phyloP scores from a whole-genome alignment of 2,888 invertebrate genomes.

The Hypena proboscidalis region DNA sequence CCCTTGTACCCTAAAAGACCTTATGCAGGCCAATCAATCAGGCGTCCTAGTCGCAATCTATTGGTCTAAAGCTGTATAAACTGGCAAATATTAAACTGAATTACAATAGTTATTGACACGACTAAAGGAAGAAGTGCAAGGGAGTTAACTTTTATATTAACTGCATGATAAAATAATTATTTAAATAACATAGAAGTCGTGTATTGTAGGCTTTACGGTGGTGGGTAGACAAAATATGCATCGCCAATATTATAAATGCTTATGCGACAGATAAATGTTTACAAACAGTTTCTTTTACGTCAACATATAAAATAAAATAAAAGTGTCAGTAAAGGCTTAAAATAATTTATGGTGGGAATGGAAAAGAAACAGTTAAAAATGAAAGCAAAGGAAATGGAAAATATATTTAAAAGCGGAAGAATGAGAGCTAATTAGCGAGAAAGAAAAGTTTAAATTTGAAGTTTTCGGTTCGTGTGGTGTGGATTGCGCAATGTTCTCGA shows the following conservation, averaged over 20 bases:
- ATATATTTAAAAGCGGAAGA: constrained; percentile 47
- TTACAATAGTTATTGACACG: too few relatives aligned
- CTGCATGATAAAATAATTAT: too few relatives aligned
- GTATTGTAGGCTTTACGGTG: too few relatives aligned
- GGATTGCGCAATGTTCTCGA: constrained; percentile 62
- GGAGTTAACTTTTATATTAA: too few relatives aligned
- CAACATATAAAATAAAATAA: constrained; percentile 1
- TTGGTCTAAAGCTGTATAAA: too few relatives aligned
- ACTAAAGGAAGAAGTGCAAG: too few relatives aligned
- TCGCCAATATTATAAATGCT: constrained; percentile 13
- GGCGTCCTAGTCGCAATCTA: too few relatives aligned
- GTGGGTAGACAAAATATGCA: constrained; percentile 1
- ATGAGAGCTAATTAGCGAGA: constrained; percentile 55
- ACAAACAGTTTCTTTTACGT: constrained; percentile 11
- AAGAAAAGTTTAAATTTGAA: constrained; percentile 39
- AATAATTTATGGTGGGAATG: constrained; percentile 8
- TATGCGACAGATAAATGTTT: constrained; percentile 4
- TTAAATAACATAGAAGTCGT: too few relatives aligned
- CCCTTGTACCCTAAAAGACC: too few relatives aligned
- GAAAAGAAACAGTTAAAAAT: constrained; percentile 31
- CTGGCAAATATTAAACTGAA: too few relatives aligned
- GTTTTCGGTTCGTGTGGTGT: constrained; percentile 23
- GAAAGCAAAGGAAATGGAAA: constrained; percentile 39
- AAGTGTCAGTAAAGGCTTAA: background rate
- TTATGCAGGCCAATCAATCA: too few relatives aligned